phyloP scores from a whole-genome alignment of 2,113 vertebrate species.

The Phasianus colchicus region DNA sequence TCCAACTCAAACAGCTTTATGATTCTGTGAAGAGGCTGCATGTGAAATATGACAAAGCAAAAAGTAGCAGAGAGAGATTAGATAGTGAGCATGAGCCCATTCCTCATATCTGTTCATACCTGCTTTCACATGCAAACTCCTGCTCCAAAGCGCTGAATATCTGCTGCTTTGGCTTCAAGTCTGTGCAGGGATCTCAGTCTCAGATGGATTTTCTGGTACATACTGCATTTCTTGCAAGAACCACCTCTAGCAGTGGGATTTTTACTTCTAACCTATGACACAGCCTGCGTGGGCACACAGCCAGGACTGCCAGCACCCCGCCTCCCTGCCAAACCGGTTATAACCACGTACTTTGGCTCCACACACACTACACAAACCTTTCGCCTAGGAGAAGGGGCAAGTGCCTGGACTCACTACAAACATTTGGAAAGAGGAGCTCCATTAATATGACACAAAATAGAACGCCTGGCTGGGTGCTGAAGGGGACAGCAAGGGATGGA shows the following conservation, averaged over 20 bases:
- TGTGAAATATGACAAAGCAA: not conserved
- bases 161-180: not conserved
- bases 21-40: not conserved
- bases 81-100: not conserved
- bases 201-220: not conserved
- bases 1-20: too few species aligned
- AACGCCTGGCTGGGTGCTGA: not conserved
- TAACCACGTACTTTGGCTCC: not conserved
- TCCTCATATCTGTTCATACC: not conserved
- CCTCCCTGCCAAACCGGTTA: not conserved
- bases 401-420: not conserved
- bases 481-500: not conserved
- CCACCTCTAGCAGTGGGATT: not conserved
- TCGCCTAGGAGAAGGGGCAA: not conserved
- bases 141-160: not conserved
- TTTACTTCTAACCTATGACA: not conserved
- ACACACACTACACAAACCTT: not conserved
- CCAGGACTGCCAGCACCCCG: fast-evolving
- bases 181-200: not conserved
- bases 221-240: not conserved
- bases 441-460: not conserved
- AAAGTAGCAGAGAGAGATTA: not conserved
- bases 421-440: not conserved
- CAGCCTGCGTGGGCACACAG: not conserved
- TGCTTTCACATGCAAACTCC: not conserved